Evolutionary conservation across 2,888 invertebrate species (phyloP).

Genomic region (Dusona sp.): DNA sequence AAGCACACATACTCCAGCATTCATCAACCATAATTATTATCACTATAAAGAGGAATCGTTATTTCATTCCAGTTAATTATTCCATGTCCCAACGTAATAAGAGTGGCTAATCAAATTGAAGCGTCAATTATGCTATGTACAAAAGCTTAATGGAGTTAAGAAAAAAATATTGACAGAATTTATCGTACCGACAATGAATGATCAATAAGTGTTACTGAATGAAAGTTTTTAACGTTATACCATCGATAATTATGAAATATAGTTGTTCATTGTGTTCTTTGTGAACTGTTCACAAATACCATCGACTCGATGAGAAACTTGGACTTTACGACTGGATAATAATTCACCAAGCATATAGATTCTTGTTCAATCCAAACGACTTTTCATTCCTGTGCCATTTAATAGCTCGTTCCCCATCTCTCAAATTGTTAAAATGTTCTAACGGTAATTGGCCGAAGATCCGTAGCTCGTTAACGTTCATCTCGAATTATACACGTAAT

Average conservation of each 20-base stretch:
- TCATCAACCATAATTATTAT: conserved; percentile 20
- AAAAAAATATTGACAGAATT: neutral
- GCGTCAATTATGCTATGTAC: neutral
- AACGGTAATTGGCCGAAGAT: conserved; percentile 55
- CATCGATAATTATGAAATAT: neutral
- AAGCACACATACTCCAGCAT: neutral
- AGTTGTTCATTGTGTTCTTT: neutral
- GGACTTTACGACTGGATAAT: conserved; percentile 44
- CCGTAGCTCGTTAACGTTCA: conserved; percentile 55
- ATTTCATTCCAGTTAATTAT: conserved; percentile 1
- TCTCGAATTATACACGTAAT: neutral
- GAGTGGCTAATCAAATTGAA: neutral
- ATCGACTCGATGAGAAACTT: neutral
- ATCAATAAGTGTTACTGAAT: neutral
- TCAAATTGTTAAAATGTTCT: conserved; percentile 47
- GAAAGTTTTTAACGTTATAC: neutral
- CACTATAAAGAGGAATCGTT: neutral
- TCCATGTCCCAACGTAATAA: neutral
- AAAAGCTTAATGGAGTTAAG: neutral
- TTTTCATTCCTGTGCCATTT: conserved; percentile 21
- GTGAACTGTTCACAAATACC: neutral
- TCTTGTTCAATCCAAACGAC: conserved; percentile 44
- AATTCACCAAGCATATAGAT: conserved; percentile 34
- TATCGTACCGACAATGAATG: neutral
- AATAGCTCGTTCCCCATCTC: conserved; percentile 19